Conservation (phyloP, 2,888 invertebrate genomes). For the Diogma glabrata region DNA sequence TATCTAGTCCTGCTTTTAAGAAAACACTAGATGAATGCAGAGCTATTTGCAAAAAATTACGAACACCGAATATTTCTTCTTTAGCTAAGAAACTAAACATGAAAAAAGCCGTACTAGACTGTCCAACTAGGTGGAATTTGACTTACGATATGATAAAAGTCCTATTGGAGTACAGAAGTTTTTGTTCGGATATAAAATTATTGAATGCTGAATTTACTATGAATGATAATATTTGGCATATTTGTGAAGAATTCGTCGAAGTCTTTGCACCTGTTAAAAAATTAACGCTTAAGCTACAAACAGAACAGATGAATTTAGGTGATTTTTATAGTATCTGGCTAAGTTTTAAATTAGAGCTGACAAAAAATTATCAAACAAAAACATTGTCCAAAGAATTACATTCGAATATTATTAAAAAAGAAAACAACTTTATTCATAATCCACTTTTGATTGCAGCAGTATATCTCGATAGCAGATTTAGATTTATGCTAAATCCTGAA, state of each 20-base stretch:
- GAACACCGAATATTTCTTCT: not conserved
- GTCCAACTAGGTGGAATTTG: no score
- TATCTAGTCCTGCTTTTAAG: not conserved
- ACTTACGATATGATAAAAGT: no score
- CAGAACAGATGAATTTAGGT: no score
- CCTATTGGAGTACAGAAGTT: no score
- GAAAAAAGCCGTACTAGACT: slow-evolving; percentile 1
- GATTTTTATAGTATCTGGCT: not conserved
- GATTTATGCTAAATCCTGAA: not conserved
- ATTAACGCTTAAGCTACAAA: no score
- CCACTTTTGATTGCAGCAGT: not conserved
- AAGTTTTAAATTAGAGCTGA: slow-evolving; percentile 10
- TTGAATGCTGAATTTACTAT: no score
- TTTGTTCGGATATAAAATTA: no score
- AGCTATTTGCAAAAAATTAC: slow-evolving; percentile 4
- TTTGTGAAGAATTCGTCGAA: no score
- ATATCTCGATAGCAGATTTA: no score
- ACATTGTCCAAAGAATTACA: no score
- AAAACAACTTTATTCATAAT: slow-evolving; percentile 10
- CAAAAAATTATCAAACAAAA: slow-evolving; percentile 11
- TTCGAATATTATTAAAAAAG: slow-evolving; percentile 12
- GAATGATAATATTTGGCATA: no score
- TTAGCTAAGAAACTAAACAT: slow-evolving; percentile 1
- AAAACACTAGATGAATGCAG: not conserved
- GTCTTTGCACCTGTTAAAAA: no score